Conservation (phyloP, 2,888 invertebrate genomes). For the Lumbricus terrestris region DNA sequence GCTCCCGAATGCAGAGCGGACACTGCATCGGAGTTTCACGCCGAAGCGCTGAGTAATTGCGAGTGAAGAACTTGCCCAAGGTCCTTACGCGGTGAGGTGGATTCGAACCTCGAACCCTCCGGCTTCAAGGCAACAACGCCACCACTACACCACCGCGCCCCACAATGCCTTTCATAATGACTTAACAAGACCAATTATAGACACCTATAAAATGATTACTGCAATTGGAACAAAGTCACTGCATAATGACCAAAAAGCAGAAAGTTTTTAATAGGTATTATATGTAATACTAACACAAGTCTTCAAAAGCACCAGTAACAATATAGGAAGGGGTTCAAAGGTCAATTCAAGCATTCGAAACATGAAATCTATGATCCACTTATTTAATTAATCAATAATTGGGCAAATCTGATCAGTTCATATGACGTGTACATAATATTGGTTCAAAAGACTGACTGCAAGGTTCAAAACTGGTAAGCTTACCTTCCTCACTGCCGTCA, state of each 20-base stretch:
- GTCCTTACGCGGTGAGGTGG: too few species aligned
- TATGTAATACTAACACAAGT: not conserved
- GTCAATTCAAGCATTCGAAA: not conserved
- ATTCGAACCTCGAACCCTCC: too few species aligned
- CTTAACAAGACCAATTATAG: not conserved
- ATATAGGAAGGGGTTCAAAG: not conserved
- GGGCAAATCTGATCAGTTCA: not conserved
- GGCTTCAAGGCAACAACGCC: too few species aligned
- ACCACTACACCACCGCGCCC: too few species aligned
- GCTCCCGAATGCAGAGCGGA: too few species aligned
- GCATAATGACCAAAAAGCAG: not conserved
- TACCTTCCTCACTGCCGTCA: constrained; percentile 40
- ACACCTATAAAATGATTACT: not conserved
- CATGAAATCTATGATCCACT: not conserved
- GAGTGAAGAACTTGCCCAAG: too few species aligned
- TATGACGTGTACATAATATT: too few species aligned
- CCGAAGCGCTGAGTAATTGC: too few species aligned
- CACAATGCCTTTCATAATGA: not conserved
- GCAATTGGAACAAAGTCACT: not conserved
- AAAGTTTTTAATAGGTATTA: not conserved
- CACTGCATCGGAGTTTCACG: too few species aligned
- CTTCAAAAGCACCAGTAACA: not conserved
- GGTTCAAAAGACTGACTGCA: not conserved
- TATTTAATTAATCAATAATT: not conserved
- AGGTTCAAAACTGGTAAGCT: not conserved